Percentiles rank a stretch among this genome's conserved stretches.
Evolutionary conservation across 2,888 invertebrate species (phyloP).

Genomic region (Leptogaster cylindrica): DNA sequence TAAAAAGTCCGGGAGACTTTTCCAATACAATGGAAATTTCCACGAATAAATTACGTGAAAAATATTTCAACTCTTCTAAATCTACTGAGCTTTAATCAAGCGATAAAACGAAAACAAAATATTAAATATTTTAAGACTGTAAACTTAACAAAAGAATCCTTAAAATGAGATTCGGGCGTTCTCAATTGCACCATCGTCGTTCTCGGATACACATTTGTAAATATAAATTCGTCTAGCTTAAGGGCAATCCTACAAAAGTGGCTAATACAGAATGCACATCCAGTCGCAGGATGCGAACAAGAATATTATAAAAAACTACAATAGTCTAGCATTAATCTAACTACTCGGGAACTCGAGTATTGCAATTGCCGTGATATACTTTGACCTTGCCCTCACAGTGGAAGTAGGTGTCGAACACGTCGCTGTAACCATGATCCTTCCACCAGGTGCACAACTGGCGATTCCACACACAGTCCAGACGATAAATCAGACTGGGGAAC

Average conservation of each 20-base stretch:
- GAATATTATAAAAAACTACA: constrained; percentile 27
- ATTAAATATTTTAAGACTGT: constrained; percentile 18
- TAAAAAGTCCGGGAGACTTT: too few species aligned
- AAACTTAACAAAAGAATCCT: constrained; percentile 25
- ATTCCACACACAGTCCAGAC: constrained; percentile 80
- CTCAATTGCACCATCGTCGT: constrained; percentile 23
- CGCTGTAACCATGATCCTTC: constrained; percentile 75
- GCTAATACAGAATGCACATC: constrained; percentile 2
- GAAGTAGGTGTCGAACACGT: constrained; percentile 75
- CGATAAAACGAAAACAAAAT: constrained; percentile 16
- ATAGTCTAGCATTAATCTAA: constrained; percentile 5
- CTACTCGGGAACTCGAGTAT: constrained; percentile 69
- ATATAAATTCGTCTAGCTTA: constrained; percentile 32
- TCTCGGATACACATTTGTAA: not conserved
- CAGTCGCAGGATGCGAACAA: constrained; percentile 13
- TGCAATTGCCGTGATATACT: constrained; percentile 78
- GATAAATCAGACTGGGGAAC: constrained; percentile 73
- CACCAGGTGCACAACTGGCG: constrained; percentile 84
- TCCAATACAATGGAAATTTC: too few species aligned
- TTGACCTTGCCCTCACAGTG: constrained; percentile 70
- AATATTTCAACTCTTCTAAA: too few species aligned
- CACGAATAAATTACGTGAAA: too few species aligned
- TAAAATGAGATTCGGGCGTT: not conserved
- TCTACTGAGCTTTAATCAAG: not conserved
- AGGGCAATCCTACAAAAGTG: not conserved